Evolutionary conservation across 2,113 vertebrate genomes (phyloP).

Genomic region (Campylomormyrus tamandua): DNA sequence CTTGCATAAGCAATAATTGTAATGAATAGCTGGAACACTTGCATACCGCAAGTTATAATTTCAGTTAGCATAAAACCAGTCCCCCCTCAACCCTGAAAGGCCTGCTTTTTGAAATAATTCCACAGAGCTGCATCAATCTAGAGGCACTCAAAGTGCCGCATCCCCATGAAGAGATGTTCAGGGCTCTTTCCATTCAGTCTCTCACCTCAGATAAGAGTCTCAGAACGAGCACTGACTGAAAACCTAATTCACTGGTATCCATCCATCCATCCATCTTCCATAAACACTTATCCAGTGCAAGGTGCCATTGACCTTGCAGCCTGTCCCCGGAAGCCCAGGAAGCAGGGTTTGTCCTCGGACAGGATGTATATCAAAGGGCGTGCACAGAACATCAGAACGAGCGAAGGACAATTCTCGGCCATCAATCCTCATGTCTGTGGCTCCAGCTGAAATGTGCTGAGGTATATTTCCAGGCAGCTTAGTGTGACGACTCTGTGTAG

Average conservation of each 20-base stretch:
- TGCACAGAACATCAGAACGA: background rate
- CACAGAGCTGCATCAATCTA: background rate
- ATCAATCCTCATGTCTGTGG: background rate
- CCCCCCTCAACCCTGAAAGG: background rate
- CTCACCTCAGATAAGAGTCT: background rate
- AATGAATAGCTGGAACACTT: conserved; percentile 5
- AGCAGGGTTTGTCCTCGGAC: background rate
- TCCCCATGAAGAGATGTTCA: background rate
- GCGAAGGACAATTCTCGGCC: background rate
- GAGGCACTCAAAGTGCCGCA: background rate
- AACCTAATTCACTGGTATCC: background rate
- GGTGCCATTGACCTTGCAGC: background rate
- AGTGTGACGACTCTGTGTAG: background rate
- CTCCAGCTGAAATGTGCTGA: background rate
- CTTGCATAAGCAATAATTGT: conserved; percentile 8
- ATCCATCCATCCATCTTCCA: conserved; percentile 1
- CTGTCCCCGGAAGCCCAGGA: background rate
- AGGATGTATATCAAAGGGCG: background rate
- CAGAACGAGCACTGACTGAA: background rate
- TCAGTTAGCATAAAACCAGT: conserved; percentile 6
- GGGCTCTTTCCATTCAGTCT: background rate
- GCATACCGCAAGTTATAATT: background rate
- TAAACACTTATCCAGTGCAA: background rate
- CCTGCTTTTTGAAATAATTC: background rate
- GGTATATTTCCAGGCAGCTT: background rate